Base-by-base conservation (phyloP, 2,797 vertebrate genomes). In the Lycodopsis pacificus region DNA sequence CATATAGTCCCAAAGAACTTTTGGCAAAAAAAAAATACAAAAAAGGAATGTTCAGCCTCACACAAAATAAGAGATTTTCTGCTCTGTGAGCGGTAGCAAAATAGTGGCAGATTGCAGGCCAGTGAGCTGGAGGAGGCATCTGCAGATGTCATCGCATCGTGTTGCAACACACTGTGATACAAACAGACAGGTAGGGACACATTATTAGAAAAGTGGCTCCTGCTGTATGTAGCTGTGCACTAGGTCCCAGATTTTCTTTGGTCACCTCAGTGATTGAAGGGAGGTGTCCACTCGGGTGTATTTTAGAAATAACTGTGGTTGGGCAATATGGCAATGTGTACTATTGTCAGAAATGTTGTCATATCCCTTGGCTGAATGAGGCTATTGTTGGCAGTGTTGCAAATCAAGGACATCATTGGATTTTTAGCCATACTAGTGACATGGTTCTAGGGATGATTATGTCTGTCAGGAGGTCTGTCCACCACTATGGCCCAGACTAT, bases 61-160 rank as follows among this genome's bases (percentile, higher is more conserved):
- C 27, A 72, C 22, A 75, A 69, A 83, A 59, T 70, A 69, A 76
- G 49, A 77, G 30, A 65, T 82, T 61, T 83, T 76, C 63, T 51
- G 51, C 57, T 53, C 61, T n/a, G 63, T 72, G 77, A 85, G 72
- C 67, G 61, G 63, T 48, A 27, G 57, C 57, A 54, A 44, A 80
- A 69, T 63, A 49, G 59, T 44, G 68, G 36, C 79, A 86, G 80
- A 80, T 71, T 69, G 82, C 54, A 79, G 72, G 25, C 48, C 62
- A 59, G 62, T 77, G 77, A 27, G 22, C 61, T 17, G 61, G 61
- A 81, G 57, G 62, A 64, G 36, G 11, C 27, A 46, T 65, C 53
- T 72, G 40, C 32, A 46, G 38, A 73, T 65, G 46, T 13, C 67
- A 36, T 65, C 54, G 72, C 40, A 32, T 48, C 5, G 40, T 65